Percentiles rank a stretch among this genome's conserved stretches.
These are phyloP conservation scores for Trochalopteron elliotii DNA, from an alignment of 2,113 vertebrate genomes.

Conservation along the genomic window DNA sequence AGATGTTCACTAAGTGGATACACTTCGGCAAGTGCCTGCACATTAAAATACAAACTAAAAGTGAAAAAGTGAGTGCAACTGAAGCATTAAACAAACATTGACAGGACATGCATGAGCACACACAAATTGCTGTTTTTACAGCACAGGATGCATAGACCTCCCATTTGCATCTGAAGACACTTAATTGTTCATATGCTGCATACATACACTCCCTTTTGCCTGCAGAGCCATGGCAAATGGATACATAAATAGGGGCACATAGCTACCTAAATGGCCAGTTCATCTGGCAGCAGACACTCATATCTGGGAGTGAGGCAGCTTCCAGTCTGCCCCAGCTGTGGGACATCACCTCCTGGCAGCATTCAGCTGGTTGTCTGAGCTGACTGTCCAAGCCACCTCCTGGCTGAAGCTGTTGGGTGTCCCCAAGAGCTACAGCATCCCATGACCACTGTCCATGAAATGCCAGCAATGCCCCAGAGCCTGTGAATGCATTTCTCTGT, in stretches of 20 bases:
- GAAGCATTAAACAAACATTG: conserved; percentile 60
- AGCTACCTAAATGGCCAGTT: background rate
- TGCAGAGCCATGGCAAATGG: background rate
- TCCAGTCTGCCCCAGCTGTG: background rate
- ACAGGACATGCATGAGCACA: conserved; percentile 59
- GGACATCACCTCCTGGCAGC: background rate
- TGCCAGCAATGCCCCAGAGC: background rate
- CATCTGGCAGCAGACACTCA: background rate
- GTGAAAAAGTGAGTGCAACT: conserved; percentile 32
- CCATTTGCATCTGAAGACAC: background rate
- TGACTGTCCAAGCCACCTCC: accelerated
- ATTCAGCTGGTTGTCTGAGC: background rate
- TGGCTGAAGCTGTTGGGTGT: background rate
- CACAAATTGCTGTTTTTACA: conserved; percentile 1
- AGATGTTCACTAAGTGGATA: conserved; percentile 67
- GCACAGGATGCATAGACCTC: background rate
- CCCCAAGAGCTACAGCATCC: background rate
- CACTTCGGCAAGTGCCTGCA: conserved; percentile 58
- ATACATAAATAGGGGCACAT: background rate
- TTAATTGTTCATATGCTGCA: background rate
- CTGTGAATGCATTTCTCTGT: background rate
- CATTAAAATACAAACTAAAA: conserved; percentile 53
- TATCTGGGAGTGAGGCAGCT: background rate
- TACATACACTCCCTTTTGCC: background rate
- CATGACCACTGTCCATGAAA: background rate